Evolutionary conservation across 2,888 invertebrate genomes (phyloP).

Genomic region (Mantis religiosa): DNA sequence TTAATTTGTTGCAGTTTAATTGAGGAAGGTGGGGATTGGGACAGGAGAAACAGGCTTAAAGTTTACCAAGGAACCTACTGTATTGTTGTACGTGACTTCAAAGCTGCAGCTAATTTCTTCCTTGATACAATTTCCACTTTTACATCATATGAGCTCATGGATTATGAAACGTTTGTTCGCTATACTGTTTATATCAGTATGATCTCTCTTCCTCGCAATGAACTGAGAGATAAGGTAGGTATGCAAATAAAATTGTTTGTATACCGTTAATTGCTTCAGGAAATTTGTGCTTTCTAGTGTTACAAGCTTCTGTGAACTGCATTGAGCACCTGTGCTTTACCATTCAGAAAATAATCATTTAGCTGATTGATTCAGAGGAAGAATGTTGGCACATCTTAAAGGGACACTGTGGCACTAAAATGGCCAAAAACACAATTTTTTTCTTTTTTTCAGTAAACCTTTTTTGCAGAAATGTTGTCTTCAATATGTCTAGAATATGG

Average conservation of each 20-base stretch:
- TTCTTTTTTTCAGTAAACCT: too few species aligned
- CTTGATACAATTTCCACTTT: constrained; percentile 98
- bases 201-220: constrained; percentile 76
- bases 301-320: too few species aligned
- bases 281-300: too few species aligned
- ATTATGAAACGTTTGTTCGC: constrained; percentile 81
- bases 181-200: constrained; percentile 82
- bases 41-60: constrained; percentile 92
- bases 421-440: too few species aligned
- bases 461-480: too few species aligned
- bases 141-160: constrained; percentile 97
- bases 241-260: background rate
- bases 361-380: too few species aligned
- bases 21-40: constrained; percentile 99
- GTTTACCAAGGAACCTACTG: constrained; percentile 96
- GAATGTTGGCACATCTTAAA: too few species aligned
- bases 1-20: constrained; percentile 49
- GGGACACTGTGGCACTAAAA: too few species aligned
- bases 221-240: constrained; percentile 67
- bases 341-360: too few species aligned
- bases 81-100: constrained; percentile 94
- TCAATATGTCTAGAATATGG: too few species aligned
- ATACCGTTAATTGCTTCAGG: too few species aligned
- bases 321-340: too few species aligned
- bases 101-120: constrained; percentile 89